Evolutionary conservation across 2,113 vertebrate genomes (phyloP).

Genomic region (Pungitius pungitius): DNA sequence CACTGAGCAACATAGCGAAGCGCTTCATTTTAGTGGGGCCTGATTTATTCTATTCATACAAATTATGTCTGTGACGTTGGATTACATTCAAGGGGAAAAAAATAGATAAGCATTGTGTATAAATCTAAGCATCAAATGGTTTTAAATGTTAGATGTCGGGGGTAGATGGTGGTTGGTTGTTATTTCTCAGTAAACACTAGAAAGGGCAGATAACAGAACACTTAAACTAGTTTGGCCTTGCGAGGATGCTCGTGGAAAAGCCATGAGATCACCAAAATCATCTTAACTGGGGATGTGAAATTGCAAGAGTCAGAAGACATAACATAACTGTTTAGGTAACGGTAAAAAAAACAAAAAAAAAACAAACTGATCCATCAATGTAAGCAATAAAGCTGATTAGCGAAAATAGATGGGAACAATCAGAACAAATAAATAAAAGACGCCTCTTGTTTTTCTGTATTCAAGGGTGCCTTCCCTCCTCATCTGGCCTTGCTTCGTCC

Average conservation of each 20-base stretch:
- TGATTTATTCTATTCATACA: too few species aligned
- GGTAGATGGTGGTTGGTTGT: conserved; percentile 5
- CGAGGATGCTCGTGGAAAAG: conserved; percentile 19
- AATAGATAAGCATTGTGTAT: background rate
- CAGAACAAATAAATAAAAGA: conserved; percentile 61
- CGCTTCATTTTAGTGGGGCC: conserved; percentile 46
- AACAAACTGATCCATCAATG: conserved; percentile 20
- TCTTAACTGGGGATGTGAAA: conserved; percentile 15
- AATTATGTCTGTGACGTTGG: background rate
- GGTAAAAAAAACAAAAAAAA: conserved; percentile 6
- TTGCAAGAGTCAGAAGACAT: conserved; percentile 18
- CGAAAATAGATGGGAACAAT: conserved; percentile 46
- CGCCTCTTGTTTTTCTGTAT: conserved; percentile 56
- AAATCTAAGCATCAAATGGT: background rate
- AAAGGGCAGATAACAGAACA: conserved; percentile 4
- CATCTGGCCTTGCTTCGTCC: conserved; percentile 57
- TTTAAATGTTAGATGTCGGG: background rate
- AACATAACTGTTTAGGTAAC: conserved; percentile 19
- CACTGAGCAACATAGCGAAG: conserved; percentile 51
- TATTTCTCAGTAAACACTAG: too few species aligned
- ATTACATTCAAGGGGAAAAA: background rate
- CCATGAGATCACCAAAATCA: conserved; percentile 23
- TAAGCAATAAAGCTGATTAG: conserved; percentile 41
- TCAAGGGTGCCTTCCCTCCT: conserved; percentile 52
- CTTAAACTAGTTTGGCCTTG: conserved; percentile 15